phyloP scores from a whole-genome alignment of 2,888 invertebrate species.

The Zeuzera pyrina region DNA sequence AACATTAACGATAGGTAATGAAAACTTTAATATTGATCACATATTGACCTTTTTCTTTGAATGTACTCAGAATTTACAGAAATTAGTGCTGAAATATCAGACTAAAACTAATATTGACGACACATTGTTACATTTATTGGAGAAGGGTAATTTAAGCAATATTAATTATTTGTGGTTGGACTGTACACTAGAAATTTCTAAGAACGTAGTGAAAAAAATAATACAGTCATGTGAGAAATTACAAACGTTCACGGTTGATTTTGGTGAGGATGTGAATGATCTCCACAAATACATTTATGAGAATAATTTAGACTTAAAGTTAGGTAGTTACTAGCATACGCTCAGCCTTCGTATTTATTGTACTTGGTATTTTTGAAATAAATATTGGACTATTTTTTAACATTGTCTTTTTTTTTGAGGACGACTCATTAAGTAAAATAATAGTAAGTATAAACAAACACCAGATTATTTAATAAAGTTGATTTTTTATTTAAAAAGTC shows the following conservation, averaged over 20 bases:
- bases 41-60: slow-evolving; percentile 52
- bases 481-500: background rate
- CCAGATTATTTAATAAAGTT: background rate
- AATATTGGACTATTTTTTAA: background rate
- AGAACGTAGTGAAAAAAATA: slow-evolving; percentile 42
- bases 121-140: slow-evolving; percentile 40
- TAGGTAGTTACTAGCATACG: slow-evolving; percentile 57
- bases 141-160: slow-evolving; percentile 46
- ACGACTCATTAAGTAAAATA: background rate
- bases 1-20: slow-evolving; percentile 55
- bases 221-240: slow-evolving; percentile 49
- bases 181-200: slow-evolving; percentile 57
- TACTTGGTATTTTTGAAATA: slow-evolving; percentile 1
- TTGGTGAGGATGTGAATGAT: slow-evolving; percentile 40
- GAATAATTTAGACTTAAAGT: slow-evolving; percentile 57
- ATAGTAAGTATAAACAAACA: background rate
- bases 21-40: slow-evolving; percentile 49
- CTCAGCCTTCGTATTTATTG: no score
- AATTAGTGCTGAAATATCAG: slow-evolving; percentile 55
- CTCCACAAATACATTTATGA: slow-evolving; percentile 47
- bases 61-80: slow-evolving; percentile 47
- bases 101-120: slow-evolving; percentile 49
- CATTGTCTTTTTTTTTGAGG: background rate
- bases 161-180: slow-evolving; percentile 56
- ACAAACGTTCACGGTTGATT: slow-evolving; percentile 52